Evolutionary conservation across 2,888 invertebrate species (phyloP), one percentile per base, ranked within the genome.

Genomic region (Exephanes ischioxanthus): DNA sequence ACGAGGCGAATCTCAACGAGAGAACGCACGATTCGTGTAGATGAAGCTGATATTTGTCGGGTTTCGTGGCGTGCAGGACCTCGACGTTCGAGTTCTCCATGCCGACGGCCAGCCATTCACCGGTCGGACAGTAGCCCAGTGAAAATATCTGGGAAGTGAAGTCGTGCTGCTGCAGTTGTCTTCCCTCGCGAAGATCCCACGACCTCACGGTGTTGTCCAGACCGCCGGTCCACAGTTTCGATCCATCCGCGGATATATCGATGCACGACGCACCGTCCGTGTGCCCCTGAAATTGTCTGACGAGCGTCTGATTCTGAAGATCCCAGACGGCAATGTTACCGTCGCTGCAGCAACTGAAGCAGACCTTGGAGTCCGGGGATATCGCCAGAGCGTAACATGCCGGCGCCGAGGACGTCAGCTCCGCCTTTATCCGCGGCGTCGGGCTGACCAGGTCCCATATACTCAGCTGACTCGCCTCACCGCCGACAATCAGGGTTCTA

Each of bases 21-120:
- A 99, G 95, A 58, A 99, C 99, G 94, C 99, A 99, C 90, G 98
- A 98, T 94, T 99, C 99, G 95, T 99, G 99, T 90, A 99, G 95
- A 93, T 98, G 97, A 85, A 99, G 95, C 94, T 99, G 99, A 95
- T 99, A 99, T 94, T 99, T 98, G 95, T 99, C 99, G 33, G 97
- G 97, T 94, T 98, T 98, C 91, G 97, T 96, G 87, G 97, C 97
- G 94, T 98, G 97, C 79, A 99, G 94, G 53, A 99, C 99, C 94
- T 99, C 99, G 86, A 99, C 99, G 94, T 98, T 98, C 6, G 98
- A 98, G 94, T 98, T 99, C 95, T 99, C 99, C 99, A 99, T 99
- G 89, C 99, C 99, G 55, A 99, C 99, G 51, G 99, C 99, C 79
- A 99, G 95, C 99, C 99, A 99, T 87, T 99, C 98, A 1, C 98